phyloP scores from a whole-genome alignment of 2,888 invertebrate species.

The Hypena proboscidalis region DNA sequence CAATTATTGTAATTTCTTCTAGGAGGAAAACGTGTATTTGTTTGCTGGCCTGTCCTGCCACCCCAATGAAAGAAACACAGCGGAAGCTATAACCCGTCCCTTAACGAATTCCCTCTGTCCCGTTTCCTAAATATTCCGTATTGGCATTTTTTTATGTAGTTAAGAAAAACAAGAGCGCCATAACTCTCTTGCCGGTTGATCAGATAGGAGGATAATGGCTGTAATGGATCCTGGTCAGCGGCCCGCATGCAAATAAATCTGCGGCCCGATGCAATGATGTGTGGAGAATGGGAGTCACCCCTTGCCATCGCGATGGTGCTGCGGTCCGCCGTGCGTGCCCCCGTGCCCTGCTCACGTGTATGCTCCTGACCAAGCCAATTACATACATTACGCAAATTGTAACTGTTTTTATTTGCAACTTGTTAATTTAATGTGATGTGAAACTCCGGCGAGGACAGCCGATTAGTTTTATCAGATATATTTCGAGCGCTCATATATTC shows the following conservation, averaged over 20 bases:
- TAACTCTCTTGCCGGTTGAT: constrained; percentile 83
- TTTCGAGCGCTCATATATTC: no score
- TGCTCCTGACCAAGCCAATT: constrained; percentile 47
- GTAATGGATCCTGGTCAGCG: constrained; percentile 85
- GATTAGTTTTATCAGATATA: no score
- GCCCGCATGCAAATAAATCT: constrained; percentile 87
- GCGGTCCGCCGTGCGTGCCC: constrained; percentile 47
- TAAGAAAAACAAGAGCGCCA: constrained; percentile 81
- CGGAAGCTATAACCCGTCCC: constrained; percentile 78
- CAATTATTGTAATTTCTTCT: constrained; percentile 38
- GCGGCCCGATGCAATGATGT: constrained; percentile 85
- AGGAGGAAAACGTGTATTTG: constrained; percentile 25
- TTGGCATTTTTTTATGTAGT: constrained; percentile 75
- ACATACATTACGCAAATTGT: constrained; percentile 41
- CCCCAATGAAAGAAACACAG: constrained; percentile 69
- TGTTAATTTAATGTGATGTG: no score
- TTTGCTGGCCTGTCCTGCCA: constrained; percentile 44
- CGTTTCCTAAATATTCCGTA: constrained; percentile 67
- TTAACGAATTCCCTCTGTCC: constrained; percentile 60
- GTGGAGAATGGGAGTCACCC: constrained; percentile 83
- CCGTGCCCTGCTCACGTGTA: constrained; percentile 42
- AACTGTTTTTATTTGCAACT: constrained; percentile 34
- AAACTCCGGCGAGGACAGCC: no score
- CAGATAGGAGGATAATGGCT: constrained; percentile 83
- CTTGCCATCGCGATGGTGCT: constrained; percentile 61